Conservation (phyloP, 2,113 vertebrate genomes). For the Ctenomys sociabilis region DNA sequence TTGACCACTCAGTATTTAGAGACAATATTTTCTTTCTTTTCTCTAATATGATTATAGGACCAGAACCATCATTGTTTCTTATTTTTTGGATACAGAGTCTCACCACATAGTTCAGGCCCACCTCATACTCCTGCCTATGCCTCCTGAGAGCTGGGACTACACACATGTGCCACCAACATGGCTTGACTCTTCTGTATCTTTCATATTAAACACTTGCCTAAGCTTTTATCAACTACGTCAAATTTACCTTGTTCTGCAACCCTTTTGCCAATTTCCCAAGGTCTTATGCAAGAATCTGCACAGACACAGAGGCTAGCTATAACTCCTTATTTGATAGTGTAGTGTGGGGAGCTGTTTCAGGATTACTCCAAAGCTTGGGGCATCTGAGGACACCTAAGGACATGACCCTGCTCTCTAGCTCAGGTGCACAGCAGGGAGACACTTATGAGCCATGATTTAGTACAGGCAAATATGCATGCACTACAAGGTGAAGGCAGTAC, state of each 20-base stretch:
- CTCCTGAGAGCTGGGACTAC: background rate
- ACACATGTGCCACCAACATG: background rate
- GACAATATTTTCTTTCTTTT: background rate
- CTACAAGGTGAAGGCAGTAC: background rate
- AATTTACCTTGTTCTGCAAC: background rate
- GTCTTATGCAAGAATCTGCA: background rate
- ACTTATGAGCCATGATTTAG: background rate
- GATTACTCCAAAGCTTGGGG: background rate
- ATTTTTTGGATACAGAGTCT: background rate
- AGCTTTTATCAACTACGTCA: background rate
- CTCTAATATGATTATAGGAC: background rate
- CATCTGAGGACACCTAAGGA: background rate
- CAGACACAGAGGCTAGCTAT: background rate
- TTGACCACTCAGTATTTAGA: background rate
- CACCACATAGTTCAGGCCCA: background rate
- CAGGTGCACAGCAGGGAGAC: background rate
- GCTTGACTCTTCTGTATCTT: background rate
- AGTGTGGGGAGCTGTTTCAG: background rate
- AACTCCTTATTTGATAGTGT: background rate
- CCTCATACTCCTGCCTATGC: background rate
- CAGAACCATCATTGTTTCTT: background rate
- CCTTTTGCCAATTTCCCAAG: background rate
- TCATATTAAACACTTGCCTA: background rate
- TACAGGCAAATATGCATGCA: background rate
- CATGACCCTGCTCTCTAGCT: background rate